Base-by-base conservation (phyloP, 2,888 invertebrate genomes). In the Isotomurus palustris region DNA sequence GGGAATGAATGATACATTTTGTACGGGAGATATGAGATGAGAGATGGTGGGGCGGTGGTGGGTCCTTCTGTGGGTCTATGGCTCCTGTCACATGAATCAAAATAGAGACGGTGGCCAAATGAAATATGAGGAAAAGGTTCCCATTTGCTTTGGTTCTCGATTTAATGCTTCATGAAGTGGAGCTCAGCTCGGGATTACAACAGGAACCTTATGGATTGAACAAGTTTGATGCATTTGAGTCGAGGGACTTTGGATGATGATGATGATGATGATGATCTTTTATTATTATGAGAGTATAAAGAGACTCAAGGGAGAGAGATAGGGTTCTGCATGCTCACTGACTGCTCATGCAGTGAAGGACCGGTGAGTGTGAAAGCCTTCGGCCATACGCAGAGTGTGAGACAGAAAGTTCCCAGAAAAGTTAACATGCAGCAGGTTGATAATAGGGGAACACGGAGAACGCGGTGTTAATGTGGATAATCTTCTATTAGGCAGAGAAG, bases 381-480 rank as follows among this genome's bases (percentile, higher is more conserved):
- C n/a, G n/a, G n/a, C n/a, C n/a, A n/a, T n/a, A n/a, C n/a, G n/a
- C n/a, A n/a, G n/a, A n/a, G n/a, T n/a, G n/a, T n/a, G n/a, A n/a
- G n/a, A n/a, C n/a, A n/a, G n/a, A n/a, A n/a, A n/a, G n/a, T n/a
- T n/a, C n/a, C n/a, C n/a, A n/a, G n/a, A n/a, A n/a, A n/a, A n/a
- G n/a, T n/a, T n/a, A n/a, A n/a, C n/a, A n/a, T n/a, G 25, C 48
- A 25, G 55, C 55, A 56, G 55, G 55, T 56, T 56, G 55, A 41
- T 41, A 49, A 32, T 41, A 12, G 19, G 49, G 40, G 43, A 51
- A 51, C 14, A 40, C 24, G 51, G 25, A 51, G 40, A 38, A 48
- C 24, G 40, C 55, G 64, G 69, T 64, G 67, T 67, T 69, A 69
- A 67, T 62, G 57, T 64, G 64, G 60, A 69, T 67, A 65, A 67